phyloP scores from a whole-genome alignment of 2,113 vertebrate genomes.

The Ageneiosus marmoratus region DNA sequence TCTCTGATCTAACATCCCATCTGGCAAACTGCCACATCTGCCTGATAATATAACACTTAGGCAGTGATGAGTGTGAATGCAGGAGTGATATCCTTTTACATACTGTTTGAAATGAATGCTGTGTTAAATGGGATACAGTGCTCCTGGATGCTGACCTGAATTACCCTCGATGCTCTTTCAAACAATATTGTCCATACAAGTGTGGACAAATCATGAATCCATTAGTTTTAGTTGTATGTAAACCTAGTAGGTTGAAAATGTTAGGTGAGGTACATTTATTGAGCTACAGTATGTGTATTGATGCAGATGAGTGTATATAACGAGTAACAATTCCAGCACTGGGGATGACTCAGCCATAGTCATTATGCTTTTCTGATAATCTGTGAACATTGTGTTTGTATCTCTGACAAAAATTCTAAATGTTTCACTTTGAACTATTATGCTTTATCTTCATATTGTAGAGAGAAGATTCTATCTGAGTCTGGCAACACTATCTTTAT shows the following conservation, averaged over 20 bases:
- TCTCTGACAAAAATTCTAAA: neutral
- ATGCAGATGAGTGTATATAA: neutral
- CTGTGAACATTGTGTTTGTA: neutral
- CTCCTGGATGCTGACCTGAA: neutral
- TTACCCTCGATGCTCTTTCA: neutral
- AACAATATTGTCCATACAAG: neutral
- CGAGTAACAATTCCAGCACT: neutral
- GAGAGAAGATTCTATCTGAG: neutral
- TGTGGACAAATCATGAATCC: neutral
- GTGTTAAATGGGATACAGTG: neutral
- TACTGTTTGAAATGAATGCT: neutral
- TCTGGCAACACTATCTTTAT: neutral
- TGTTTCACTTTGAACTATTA: too few species aligned
- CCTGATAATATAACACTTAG: neutral
- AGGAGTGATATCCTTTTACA: neutral
- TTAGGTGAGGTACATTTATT: neutral
- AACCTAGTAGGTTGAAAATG: neutral
- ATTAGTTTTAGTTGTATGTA: neutral
- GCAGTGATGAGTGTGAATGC: neutral
- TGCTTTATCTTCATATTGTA: too few species aligned
- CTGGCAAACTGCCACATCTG: neutral
- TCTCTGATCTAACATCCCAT: constrained; percentile 13
- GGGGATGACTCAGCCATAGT: neutral
- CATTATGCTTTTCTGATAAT: neutral
- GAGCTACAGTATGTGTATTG: neutral